These are phyloP conservation scores for Apis dorsata DNA, from an alignment of 1,140 invertebrate species.

Conservation along the genomic window DNA sequence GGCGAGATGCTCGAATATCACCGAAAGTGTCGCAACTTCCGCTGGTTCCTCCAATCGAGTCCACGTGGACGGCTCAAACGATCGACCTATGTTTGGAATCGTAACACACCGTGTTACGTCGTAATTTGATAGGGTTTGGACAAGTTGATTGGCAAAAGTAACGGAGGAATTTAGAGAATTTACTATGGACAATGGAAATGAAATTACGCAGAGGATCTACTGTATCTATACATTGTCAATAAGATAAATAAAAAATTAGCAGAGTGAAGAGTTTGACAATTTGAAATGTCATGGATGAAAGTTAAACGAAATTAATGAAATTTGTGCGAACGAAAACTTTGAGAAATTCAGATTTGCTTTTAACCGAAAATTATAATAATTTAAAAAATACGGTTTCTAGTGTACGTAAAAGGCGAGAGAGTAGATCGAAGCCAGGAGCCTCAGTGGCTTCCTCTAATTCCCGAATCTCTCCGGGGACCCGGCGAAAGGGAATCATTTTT, in stretches of 20 bases:
- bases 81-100: background rate
- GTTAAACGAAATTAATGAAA: no score
- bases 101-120: background rate
- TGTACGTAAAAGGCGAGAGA: background rate
- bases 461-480: background rate
- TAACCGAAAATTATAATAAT: no score
- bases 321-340: no score
- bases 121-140: background rate
- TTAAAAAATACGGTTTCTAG: no score
- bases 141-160: background rate
- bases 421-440: background rate
- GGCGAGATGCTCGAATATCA: background rate
- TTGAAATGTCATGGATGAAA: no score
- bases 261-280: no score
- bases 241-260: no score
- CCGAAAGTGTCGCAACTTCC: conserved; percentile 7
- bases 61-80: background rate
- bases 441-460: background rate
- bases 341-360: no score
- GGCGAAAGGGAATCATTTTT: conserved; percentile 47
- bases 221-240: no score
- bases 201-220: no score
- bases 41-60: background rate
- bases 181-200: no score
- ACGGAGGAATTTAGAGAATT: no score